Conservation (phyloP, 2,888 invertebrate species). For the Parnassius glacialis region DNA sequence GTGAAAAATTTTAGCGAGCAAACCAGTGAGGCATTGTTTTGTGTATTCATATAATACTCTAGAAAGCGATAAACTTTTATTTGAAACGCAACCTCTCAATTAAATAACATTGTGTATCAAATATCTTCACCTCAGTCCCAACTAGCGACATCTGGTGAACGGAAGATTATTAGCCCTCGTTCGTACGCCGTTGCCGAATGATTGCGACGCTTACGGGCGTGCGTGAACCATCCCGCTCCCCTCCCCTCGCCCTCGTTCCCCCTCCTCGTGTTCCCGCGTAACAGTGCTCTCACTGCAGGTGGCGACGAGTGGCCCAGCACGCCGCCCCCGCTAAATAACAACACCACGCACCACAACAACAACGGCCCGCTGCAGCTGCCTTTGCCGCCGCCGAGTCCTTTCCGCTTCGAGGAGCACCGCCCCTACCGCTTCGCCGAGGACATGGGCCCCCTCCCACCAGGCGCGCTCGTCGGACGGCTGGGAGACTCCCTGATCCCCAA, state of each 20-base stretch:
- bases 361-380: conserved; percentile 73
- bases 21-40: too few species aligned
- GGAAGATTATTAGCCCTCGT: conserved; percentile 17
- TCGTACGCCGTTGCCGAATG: conserved; percentile 46
- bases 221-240: conserved; percentile 60
- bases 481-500: conserved; percentile 96
- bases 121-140: too few species aligned
- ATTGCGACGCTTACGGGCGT: conserved; percentile 61
- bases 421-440: conserved; percentile 93
- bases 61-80: too few species aligned
- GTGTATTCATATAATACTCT: too few species aligned
- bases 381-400: conserved; percentile 82
- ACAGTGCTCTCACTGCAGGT: conserved; percentile 77
- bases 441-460: conserved; percentile 86
- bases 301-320: conserved; percentile 75
- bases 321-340: conserved; percentile 78
- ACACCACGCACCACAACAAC: conserved; percentile 79
- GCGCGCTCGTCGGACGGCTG: conserved; percentile 90
- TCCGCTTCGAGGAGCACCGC: conserved; percentile 90
- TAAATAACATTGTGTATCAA: too few species aligned
- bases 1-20: too few species aligned
- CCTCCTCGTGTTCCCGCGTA: conserved; percentile 88
- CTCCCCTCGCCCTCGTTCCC: conserved; percentile 79
- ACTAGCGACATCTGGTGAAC: too few species aligned
- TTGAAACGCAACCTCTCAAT: too few species aligned